These are phyloP conservation scores for Lottia gigantea DNA, from an alignment of 2,888 invertebrate genomes.

Conservation along the genomic window DNA sequence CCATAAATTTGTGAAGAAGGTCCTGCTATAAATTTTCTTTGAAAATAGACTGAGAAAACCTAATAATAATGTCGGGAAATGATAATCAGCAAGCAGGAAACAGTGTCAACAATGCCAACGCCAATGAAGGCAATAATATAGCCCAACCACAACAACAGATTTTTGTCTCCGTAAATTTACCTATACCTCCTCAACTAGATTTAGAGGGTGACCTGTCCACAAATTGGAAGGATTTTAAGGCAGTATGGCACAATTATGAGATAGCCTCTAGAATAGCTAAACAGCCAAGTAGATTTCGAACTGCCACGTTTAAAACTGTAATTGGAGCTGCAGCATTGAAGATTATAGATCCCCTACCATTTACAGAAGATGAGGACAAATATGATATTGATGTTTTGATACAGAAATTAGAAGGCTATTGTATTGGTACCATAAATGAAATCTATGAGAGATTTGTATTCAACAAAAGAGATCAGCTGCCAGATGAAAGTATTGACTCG, in stretches of 20 bases:
- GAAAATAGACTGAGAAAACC: no score
- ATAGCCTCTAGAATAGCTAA: not conserved
- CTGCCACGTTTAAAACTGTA: not conserved
- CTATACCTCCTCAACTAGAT: not conserved
- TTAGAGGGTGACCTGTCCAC: not conserved
- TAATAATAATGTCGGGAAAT: no score
- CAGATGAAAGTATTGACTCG: not conserved
- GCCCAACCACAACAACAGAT: not conserved
- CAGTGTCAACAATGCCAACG: not conserved
- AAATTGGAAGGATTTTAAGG: not conserved
- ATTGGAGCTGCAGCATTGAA: not conserved
- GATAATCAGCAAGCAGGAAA: no score
- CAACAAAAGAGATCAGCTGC: not conserved
- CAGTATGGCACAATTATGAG: not conserved
- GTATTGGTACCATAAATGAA: not conserved
- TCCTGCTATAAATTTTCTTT: no score
- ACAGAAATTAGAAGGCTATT: not conserved
- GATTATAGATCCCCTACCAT: not conserved
- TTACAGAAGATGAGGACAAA: not conserved
- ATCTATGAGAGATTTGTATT: not conserved
- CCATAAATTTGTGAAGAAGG: no score
- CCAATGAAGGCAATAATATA: not conserved
- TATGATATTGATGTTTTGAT: not conserved
- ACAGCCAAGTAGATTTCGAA: not conserved
- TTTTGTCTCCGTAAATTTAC: not conserved